Base-by-base conservation (phyloP, 30 jellyfish, hydroid and myxozoan species). In the Pelagia noctiluca region DNA sequence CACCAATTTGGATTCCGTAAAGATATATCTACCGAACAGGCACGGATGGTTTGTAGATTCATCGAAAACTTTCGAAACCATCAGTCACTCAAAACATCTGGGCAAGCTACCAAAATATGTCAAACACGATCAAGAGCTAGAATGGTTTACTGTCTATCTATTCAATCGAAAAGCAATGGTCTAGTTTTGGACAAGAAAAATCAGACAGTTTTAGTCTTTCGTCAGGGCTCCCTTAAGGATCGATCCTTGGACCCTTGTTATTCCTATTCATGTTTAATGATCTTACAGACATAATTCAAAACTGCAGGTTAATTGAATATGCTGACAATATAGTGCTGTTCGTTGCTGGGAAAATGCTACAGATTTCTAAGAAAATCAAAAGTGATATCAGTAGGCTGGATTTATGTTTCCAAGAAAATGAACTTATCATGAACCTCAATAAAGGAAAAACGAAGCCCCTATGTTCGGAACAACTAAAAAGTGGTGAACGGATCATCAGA, bases 361-460 rank as follows among this genome's bases (percentile, higher is more conserved):
- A 61, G 47, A 79, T 79, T 11, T 62, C 78, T 77, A 48, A 60
- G 89, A 50, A 75, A 30, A 77, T 75, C 87, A 75, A 75, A 77
- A 75, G 87, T 28, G 87, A 75, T 35, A 61, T 77, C 81, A 30
- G 69, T 63, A 77, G 89, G 81, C 69, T 60, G 80, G 28, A 31
- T 31, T 67, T 24, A 77, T 77, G 89, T 70, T 77, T 77, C 89
- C 71, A 61, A n/a, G 80, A 77, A 62, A 77, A 32, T 35, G 70
- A 77, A 60, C 89, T 77, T 63, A 35, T 77, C 46, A 19, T 77
- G 89, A 77, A 80, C 70, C 91, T 81, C 78, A 68, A 49, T 53
- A 48, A 81, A 69, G 91, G 91, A 50, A 81, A 65, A 81, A 47
- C 91, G 90, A 79, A 79, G 70, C 90, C 34, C 80, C 53, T 49